phyloP scores from a whole-genome alignment of 2,888 invertebrate species.

The Machimus rusticus region DNA sequence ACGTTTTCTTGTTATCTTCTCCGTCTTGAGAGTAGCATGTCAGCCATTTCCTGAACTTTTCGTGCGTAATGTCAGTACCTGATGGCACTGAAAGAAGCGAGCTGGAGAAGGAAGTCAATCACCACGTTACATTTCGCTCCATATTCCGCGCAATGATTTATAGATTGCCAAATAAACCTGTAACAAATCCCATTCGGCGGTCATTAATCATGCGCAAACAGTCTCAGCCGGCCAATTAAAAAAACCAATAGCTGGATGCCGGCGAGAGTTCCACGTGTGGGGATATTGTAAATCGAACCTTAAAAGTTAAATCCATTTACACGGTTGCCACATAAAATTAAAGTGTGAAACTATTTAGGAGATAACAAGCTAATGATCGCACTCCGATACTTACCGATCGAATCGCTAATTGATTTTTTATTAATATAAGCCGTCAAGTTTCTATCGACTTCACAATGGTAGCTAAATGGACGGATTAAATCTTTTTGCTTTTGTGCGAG shows the following conservation, averaged over 20 bases:
- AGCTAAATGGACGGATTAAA: background rate
- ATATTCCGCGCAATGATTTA: background rate
- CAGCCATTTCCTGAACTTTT: background rate
- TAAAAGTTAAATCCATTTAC: background rate
- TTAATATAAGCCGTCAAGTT: background rate
- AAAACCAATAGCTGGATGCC: background rate
- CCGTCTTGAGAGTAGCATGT: background rate
- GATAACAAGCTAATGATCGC: constrained; percentile 13
- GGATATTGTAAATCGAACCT: background rate
- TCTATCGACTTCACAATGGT: constrained; percentile 6
- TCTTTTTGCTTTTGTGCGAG: background rate
- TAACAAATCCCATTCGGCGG: background rate
- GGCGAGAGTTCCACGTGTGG: background rate
- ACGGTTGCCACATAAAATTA: constrained; percentile 15
- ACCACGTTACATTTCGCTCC: background rate
- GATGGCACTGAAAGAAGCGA: background rate
- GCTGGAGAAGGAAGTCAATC: background rate
- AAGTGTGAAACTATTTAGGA: constrained; percentile 10
- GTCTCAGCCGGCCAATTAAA: background rate
- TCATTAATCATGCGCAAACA: background rate
- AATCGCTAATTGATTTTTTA: constrained; percentile 28
- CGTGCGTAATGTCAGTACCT: background rate
- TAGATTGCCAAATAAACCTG: background rate
- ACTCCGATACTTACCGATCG: background rate
- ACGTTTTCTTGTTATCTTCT: background rate